These are phyloP conservation scores for Cebus imitator DNA, from an alignment of 2,113 vertebrate species.

Conservation along the genomic window DNA sequence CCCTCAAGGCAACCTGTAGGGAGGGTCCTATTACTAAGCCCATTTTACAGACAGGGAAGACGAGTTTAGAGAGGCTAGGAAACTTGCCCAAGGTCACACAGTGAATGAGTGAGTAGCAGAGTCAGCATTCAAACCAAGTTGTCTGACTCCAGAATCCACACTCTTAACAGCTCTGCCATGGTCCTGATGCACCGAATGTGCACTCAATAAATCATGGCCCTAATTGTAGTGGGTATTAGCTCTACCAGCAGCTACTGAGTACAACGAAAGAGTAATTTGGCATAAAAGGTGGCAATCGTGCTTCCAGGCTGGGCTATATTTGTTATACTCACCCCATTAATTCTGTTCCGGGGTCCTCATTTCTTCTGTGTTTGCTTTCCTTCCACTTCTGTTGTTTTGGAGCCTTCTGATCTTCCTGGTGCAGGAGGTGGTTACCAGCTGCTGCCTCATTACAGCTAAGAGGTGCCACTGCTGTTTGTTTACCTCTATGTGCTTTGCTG, in stretches of 20 bases:
- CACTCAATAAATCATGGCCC: accelerated
- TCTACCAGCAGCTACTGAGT: background rate
- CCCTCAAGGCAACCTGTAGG: background rate
- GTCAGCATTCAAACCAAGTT: background rate
- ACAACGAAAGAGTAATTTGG: background rate
- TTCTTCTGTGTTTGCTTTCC: background rate
- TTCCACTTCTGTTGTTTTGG: background rate
- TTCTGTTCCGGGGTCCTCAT: background rate
- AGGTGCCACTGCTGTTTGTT: background rate
- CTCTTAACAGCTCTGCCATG: background rate
- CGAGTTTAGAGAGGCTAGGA: background rate
- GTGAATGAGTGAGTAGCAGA: background rate
- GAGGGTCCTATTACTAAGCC: background rate
- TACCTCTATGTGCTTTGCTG: background rate
- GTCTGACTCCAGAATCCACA: background rate
- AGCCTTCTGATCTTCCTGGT: background rate
- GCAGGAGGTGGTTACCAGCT: background rate
- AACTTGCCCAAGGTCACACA: background rate
- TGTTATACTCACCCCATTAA: background rate
- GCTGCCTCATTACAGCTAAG: background rate
- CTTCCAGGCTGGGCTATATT: background rate
- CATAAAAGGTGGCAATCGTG: background rate
- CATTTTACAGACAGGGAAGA: background rate
- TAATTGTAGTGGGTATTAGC: accelerated
- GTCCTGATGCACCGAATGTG: background rate